Evolutionary conservation across 2,888 invertebrate genomes (phyloP).

Genomic region (Megaustenia siamemsis): DNA sequence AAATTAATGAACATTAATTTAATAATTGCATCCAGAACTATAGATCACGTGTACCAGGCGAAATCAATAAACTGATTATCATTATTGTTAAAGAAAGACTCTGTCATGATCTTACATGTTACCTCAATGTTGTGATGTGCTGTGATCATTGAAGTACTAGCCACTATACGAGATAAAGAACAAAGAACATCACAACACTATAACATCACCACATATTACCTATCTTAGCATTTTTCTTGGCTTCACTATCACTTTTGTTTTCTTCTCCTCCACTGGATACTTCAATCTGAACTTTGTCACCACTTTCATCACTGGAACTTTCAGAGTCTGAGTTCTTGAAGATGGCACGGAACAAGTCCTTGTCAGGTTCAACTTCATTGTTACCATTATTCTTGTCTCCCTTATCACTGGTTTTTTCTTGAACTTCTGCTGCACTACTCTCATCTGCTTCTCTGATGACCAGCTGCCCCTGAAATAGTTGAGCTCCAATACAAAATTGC

Average conservation of each 20-base stretch:
- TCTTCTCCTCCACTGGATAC: not conserved
- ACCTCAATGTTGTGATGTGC: too few species aligned
- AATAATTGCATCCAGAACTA: too few species aligned
- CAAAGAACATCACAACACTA: too few species aligned
- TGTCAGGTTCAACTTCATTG: conserved; percentile 81
- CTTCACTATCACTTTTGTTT: not conserved
- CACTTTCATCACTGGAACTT: conserved; percentile 60
- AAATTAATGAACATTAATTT: too few species aligned
- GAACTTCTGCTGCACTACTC: not conserved
- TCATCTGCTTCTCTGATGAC: conserved; percentile 3
- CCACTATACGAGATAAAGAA: not conserved
- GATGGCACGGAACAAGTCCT: conserved; percentile 93
- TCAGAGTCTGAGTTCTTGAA: conserved; percentile 89
- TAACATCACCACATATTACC: not conserved
- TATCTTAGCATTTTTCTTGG: not conserved
- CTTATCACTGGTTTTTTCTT: not conserved
- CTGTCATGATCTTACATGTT: too few species aligned
- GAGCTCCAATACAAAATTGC: not conserved
- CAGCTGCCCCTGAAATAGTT: not conserved
- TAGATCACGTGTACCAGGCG: too few species aligned
- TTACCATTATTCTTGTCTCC: conserved; percentile 64
- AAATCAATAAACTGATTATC: too few species aligned
- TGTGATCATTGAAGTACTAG: too few species aligned
- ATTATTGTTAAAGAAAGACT: too few species aligned
- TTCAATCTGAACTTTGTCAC: conserved; percentile 51